These are phyloP conservation scores for Fregetta grallaria DNA, from an alignment of 2,113 vertebrate species.

Conservation along the genomic window DNA sequence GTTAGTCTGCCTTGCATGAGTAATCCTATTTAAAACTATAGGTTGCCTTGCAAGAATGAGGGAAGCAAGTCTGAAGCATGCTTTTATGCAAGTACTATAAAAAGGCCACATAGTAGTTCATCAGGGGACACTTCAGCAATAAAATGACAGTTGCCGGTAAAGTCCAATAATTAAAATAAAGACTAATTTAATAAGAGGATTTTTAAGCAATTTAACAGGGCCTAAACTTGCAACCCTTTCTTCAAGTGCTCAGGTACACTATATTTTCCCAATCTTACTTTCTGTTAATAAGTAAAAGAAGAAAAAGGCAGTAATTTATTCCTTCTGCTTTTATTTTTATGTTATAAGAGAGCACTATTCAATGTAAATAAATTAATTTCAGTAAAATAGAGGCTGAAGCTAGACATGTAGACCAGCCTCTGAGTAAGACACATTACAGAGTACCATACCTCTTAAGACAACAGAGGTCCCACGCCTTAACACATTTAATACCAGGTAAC, in stretches of 20 bases:
- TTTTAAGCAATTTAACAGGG: slow-evolving; percentile 35
- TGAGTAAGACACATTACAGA: background rate
- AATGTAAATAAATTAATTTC: background rate
- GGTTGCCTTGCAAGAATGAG: slow-evolving; percentile 1
- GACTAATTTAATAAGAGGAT: slow-evolving; percentile 32
- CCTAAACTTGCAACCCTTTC: slow-evolving; percentile 5
- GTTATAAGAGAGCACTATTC: background rate
- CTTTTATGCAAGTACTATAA: slow-evolving; percentile 11
- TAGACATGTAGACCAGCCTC: background rate
- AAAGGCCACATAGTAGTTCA: slow-evolving; percentile 25
- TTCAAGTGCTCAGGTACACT: background rate
- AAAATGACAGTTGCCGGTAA: slow-evolving; percentile 25
- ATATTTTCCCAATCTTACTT: background rate
- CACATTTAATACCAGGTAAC: background rate
- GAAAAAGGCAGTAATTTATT: background rate
- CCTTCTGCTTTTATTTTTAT: background rate
- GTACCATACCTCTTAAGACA: background rate
- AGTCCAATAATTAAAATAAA: slow-evolving; percentile 48
- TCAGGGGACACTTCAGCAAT: slow-evolving; percentile 16
- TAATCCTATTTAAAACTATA: slow-evolving; percentile 46
- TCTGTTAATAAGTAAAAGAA: background rate
- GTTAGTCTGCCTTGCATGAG: slow-evolving; percentile 28
- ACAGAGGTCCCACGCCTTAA: background rate
- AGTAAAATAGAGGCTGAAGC: background rate
- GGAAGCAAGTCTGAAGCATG: background rate